Evolutionary conservation across 2,888 invertebrate genomes (phyloP), one percentile per base, ranked within the genome.

Genomic region (Drosophila demipolita): DNA sequence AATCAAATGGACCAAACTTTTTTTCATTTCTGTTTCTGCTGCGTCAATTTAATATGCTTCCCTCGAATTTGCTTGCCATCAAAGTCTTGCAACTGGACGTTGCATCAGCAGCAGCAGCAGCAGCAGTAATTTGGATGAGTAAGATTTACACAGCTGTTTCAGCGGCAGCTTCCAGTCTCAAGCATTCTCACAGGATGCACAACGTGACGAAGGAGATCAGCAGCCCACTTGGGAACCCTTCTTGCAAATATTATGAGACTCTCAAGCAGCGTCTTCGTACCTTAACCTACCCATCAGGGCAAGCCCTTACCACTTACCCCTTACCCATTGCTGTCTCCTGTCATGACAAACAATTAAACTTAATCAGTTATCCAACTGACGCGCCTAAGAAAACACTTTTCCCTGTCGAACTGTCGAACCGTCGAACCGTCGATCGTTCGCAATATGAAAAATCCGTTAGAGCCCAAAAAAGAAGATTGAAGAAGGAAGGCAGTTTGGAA

Each of bases 371-470:
- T 77, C 78, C 75, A 68, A 80, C 70, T 66, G 78, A 66, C 75
- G 70, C 73, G 52, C 71, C 63, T 53, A 60, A 68, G 71, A 76
- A 84, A 89, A 87, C 85, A 78, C 75, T 82, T 85, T 89, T 65
- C 49, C 79, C 75, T 55, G 62, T 66, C 50, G 60, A 76, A 38
- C 55, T 20, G 48, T 58, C 60, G 65, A 80, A 49, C 54, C 20
- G 45, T 57, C 64, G 67, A 69, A 32, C 58, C 54, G 38, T 69
- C 80, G 76, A 67, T 71, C 75, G 65, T 61, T 61, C 49, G 35
- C 52, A 57, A 49, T 20, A 49, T 2, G 12, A 20, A 42, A 69
- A 73, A 66, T 59, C 86, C 88, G 88, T 76, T 78, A 76, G 63
- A 50, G 32, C 45, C 61, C 49, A 49, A 62, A 54, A 42, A 48